Evolutionary conservation across 2,888 invertebrate genomes (phyloP), one percentile per base, ranked within the genome.

Genomic region (Acronicta leporina): DNA sequence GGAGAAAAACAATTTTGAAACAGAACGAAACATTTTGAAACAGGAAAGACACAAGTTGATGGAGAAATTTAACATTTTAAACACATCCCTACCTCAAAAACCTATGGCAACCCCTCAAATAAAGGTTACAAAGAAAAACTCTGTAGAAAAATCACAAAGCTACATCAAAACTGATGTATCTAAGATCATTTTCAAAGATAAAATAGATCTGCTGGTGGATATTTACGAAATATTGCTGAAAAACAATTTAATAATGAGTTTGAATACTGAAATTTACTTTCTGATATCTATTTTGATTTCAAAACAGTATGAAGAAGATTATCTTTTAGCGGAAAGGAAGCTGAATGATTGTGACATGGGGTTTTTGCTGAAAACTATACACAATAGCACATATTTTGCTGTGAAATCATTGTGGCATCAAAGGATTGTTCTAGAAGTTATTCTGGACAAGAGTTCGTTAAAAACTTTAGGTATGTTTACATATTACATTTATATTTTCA

Each of bases 351-450:
- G 71, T 14, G 77, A 88, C 62, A 53, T 82, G 40, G 83, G 88
- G 15, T 86, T 77, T 81, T 74, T 96, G 48, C 75, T 96, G 11
- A 92, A 92, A 66, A 90, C 88, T 8, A 87, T 95, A 54, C 96
- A 96, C 68, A 97, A 98, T 82, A 96, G 97, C 77, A 95, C 97
- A 4, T 98, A 97, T 90, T 98, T 98, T 91, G 96, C 97, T 20
- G 90, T 96, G 0, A 94, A 95, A 58, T 95, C 96, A 0, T 87
- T 98, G 30, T 95, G 96, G 84, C 90, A 94, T 27, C 95, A 96
- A 71, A 87, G 92, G 42, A 83, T 89, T n/a, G 79, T 96, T 13
- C 81, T 97, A 7, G 90, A 95, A 64, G 90, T 95, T 13, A 84
- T 92, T 25, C 87, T 96, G 49, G 97, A 97, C 42, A 95, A 95